Percentiles rank a stretch among this genome's conserved stretches.
phyloP scores from a whole-genome alignment of 2,113 vertebrate genomes.

The Sporophila hypoxantha region DNA sequence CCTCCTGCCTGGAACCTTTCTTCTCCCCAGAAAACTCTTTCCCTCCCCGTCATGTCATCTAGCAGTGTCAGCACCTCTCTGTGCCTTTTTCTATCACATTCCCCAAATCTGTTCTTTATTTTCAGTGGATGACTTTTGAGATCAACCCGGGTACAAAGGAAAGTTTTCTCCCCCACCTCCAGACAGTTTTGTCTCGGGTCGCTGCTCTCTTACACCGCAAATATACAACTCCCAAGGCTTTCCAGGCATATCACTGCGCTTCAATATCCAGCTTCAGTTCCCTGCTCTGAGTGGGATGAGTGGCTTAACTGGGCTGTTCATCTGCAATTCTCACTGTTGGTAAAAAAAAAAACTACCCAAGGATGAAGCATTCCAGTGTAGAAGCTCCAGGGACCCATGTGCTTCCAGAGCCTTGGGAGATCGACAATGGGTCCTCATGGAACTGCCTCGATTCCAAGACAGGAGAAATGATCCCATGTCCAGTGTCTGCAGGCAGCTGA shows the following conservation, averaged over 20 bases:
- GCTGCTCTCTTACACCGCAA: neutral
- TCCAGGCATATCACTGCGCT: neutral
- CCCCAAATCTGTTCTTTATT: neutral
- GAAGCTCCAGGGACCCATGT: neutral
- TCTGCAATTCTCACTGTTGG: neutral
- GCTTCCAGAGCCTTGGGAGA: neutral
- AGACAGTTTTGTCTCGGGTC: neutral
- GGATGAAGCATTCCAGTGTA: fast-evolving
- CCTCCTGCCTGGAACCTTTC: neutral
- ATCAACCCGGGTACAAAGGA: neutral
- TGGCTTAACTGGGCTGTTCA: neutral
- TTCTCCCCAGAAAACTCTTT: neutral
- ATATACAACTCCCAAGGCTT: neutral
- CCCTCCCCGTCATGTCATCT: neutral
- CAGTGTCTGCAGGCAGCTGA: neutral
- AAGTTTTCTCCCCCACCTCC: neutral
- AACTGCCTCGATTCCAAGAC: neutral
- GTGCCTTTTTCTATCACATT: neutral
- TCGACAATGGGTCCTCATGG: neutral
- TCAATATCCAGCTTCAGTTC: neutral
- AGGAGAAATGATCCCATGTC: neutral
- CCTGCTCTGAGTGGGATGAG: neutral
- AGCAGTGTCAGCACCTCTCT: neutral
- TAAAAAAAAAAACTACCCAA: neutral
- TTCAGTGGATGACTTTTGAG: neutral